Base-by-base conservation (phyloP, 2,888 invertebrate genomes). In the Leuctra nigra region DNA sequence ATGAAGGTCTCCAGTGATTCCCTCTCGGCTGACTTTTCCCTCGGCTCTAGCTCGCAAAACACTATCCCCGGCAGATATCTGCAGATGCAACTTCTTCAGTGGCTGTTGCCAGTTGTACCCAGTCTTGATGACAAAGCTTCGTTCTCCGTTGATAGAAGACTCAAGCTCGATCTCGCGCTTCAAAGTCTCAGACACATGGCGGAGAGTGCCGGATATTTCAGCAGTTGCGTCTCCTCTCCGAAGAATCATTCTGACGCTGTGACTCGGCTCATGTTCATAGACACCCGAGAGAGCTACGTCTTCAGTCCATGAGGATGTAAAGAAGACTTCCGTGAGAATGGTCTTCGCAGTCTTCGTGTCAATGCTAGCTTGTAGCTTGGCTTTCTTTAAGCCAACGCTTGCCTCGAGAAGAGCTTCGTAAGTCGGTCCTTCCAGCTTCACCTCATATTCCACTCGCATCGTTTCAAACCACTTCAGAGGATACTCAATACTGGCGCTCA, bases 301-400 rank as follows among this genome's bases (percentile, higher is more conserved):
- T 9, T 59, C 39, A 50, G 62, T 62, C 64, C 64, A 65, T 3
- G 65, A 65, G 1, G 62, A 57, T 3, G 36, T 55, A 0, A 64
- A 36, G 7, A 44, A 46, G 1, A 59, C 58, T 62, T 58, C 61
- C 1, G 64, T 24, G 25, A 60, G 56, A 4, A 59, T 58, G 7
- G 58, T 39, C 7, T 35, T 46, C 7, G 57, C 38, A n/a, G 61
- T 63, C 18, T 55, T 38, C 22, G 61, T 61, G 9, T 60, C 33
- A 1, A 62, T 25, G 22, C 57, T 61, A 7, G 61, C 56, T n/a
- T 63, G 41, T 1, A 66, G 13, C 23, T 61, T 61, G 9, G 61
- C 56, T 47, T 58, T 56, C 20, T 61, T 59, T 7, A 59, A 61
- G 14, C 25, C 48, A 39, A 50, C 53, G 13, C 20, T 38, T 2